phyloP scores from a whole-genome alignment of 2,797 vertebrate genomes.

The Sebastes baramenuke region DNA sequence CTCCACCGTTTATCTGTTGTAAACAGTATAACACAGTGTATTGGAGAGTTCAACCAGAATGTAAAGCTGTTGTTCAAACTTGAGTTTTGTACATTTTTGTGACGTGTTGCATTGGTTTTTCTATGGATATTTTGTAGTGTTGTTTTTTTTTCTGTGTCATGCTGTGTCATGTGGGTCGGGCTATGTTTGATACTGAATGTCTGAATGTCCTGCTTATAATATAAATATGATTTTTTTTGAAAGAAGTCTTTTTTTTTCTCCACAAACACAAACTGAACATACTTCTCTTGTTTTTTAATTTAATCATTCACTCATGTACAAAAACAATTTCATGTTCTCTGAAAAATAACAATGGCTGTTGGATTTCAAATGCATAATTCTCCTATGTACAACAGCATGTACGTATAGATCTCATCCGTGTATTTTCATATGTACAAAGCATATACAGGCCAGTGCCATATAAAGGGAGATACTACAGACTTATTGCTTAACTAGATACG shows the following conservation, averaged over 20 bases:
- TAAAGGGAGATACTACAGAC: conserved; percentile 84
- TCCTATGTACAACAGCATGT: conserved; percentile 77
- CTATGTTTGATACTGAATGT: conserved; percentile 76
- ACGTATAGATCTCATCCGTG: conserved; percentile 61
- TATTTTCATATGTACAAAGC: conserved; percentile 81
- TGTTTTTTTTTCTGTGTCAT: conserved; percentile 65
- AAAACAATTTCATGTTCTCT: conserved; percentile 82
- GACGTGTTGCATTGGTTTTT: conserved; percentile 76
- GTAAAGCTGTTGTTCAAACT: conserved; percentile 76
- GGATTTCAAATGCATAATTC: conserved; percentile 80
- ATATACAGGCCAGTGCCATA: conserved; percentile 81
- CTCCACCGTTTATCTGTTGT: conserved; percentile 48
- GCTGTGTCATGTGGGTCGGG: conserved; percentile 62
- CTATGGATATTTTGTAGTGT: conserved; percentile 78
- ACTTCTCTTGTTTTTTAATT: conserved; percentile 50
- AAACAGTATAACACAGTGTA: conserved; percentile 39
- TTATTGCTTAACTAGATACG: conserved; percentile 88
- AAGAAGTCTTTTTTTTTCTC: conserved; percentile 32
- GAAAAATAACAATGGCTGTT: conserved; percentile 86
- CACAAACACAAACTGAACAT: conserved; percentile 2
- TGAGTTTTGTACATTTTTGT: conserved; percentile 77
- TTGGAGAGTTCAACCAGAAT: conserved; percentile 63
- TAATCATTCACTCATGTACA: conserved; percentile 81
- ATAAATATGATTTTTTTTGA: conserved; percentile 70
- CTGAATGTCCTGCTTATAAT: conserved; percentile 63